Base-by-base conservation (phyloP, 2,888 invertebrate genomes). In the Aleiodes alternator region DNA sequence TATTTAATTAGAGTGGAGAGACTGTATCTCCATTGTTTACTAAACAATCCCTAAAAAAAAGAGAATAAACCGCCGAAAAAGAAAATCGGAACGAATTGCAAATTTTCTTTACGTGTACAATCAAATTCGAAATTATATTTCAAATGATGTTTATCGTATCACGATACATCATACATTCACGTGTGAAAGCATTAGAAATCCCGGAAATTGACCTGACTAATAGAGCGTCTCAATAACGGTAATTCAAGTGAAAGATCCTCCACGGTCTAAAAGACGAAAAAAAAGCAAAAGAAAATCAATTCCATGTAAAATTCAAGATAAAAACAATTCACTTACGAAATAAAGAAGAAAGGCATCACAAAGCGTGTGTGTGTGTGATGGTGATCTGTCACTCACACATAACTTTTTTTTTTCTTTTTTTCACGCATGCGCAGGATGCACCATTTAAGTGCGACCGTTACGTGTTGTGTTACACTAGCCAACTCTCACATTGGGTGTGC, bases 131-230 rank as follows among this genome's bases (percentile, higher is more conserved):
- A 61, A 61, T 61, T 34, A 38, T 34, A 38, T 14, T 61, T 14
- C 34, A 61, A 61, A 14, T 34, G 38, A n/a, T 61, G 12, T 38
- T 76, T 78, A 78, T 78, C 78, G 76, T 71, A 76, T 78, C 78
- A 76, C 74, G 76, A 76, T 78, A 78, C 75, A 76, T 78, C 75
- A 69, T 74, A 75, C 76, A 75, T 61, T 64, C 68, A 79, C 80
- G 76, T 76, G 79, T 78, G 80, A 80, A 80, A 80, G 80, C 80
- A 66, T 75, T 75, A 75, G 76, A 79, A 72, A 80, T 38, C 79
- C 80, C 76, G 80, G 80, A 80, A 80, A 73, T 79, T 57, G 76
- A 53, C 72, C 75, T 73, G 64, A 69, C 53, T 68, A 43, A 43
- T 43, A 43, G 43, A 66, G 38, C 64, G 64, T 61, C 71, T 56